These are phyloP conservation scores for Gymnothorax javanicus DNA, from an alignment of 2,797 vertebrate species.

Conservation along the genomic window DNA sequence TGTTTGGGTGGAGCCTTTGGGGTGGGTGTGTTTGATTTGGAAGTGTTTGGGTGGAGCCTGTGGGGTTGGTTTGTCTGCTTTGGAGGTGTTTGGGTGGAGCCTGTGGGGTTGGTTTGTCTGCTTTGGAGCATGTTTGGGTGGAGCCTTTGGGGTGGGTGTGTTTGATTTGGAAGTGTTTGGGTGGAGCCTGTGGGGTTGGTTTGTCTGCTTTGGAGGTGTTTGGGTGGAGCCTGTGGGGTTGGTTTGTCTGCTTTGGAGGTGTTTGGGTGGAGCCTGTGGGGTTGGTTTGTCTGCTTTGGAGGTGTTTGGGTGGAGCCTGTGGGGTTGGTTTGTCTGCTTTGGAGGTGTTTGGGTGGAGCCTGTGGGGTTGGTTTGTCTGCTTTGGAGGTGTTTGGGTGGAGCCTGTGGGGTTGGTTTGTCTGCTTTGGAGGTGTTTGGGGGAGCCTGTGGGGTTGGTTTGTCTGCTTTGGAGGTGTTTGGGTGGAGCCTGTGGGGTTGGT, in stretches of 20 bases:
- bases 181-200: not conserved
- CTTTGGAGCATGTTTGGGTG: too few relatives aligned
- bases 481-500: not conserved
- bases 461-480: not conserved
- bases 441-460: not conserved
- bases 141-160: not conserved
- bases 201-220: not conserved
- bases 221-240: too few relatives aligned
- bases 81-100: not conserved
- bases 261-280: not conserved
- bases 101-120: too few relatives aligned
- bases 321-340: not conserved
- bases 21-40: not conserved
- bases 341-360: not conserved
- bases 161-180: not conserved
- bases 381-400: not conserved
- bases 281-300: too few relatives aligned
- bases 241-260: not conserved
- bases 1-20: too few relatives aligned
- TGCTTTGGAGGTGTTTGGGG: not conserved
- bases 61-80: not conserved
- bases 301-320: too few relatives aligned
- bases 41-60: not conserved
- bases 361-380: not conserved
- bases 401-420: not conserved